Percentiles rank a stretch among this genome's conserved stretches.
Conservation (phyloP, 2,888 invertebrate genomes). For the Alloscopus bannaensis region DNA sequence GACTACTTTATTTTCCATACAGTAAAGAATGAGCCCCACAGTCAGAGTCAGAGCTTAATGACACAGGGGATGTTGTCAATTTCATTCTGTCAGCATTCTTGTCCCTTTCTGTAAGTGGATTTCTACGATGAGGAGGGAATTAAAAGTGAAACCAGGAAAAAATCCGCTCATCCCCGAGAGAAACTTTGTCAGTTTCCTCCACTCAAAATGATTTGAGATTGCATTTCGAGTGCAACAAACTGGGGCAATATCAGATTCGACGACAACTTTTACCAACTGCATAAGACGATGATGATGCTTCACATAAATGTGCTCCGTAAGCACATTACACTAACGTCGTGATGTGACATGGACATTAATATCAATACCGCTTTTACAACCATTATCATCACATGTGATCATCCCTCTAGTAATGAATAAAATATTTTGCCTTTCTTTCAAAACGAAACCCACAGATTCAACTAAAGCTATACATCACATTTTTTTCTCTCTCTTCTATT, state of each 20-base stretch:
- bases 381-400: conserved; percentile 5
- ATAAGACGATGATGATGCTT: no score
- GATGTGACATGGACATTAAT: no score
- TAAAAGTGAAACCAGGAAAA: conserved; percentile 1
- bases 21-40: conserved; percentile 20
- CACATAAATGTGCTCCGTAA: no score
- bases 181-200: no score
- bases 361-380: neutral
- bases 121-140: conserved; percentile 2
- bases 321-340: no score
- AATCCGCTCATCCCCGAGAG: no score
- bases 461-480: no score
- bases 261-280: no score
- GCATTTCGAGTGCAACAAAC: no score
- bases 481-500: no score
- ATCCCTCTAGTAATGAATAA: conserved; percentile 13
- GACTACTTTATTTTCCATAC: conserved; percentile 6
- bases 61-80: conserved; percentile 40
- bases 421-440: conserved; percentile 9
- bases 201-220: no score
- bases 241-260: no score
- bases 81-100: conserved; percentile 67
- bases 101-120: conserved; percentile 23
- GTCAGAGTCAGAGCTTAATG: conserved; percentile 17
- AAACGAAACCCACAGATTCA: neutral